Evolutionary conservation across 2,888 invertebrate genomes (phyloP), one percentile per base, ranked within the genome.

Genomic region (Pyrocoelia pectoralis): DNA sequence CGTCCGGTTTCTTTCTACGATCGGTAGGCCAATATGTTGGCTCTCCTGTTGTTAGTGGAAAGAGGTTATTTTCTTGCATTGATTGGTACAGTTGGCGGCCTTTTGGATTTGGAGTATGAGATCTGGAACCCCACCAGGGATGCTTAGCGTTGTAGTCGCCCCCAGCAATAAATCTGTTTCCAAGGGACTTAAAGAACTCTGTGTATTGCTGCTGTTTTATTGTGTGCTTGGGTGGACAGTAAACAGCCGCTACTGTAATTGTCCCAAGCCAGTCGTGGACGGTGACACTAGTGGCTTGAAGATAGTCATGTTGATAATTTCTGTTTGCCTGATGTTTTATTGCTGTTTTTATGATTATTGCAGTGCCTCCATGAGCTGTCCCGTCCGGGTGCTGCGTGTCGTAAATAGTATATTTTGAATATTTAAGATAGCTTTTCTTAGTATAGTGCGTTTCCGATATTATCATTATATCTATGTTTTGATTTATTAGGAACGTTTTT

Each of bases 11-110:
- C 67, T 72, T 69, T 5, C 65, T 65, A 14, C 49, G 38, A 46
- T 70, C 68, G 0, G 67, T 19, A n/a, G 70, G 72, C 67, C 71
- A 74, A 52, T 74, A 70, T 0, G 71, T 73, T 13, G 73, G 73
- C 61, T 72, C 17, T 0, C 69, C 66, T 10, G 15, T 46, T 2
- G n/a, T 3, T 9, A 46, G 18, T 15, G 46, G 17, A 1, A 10
- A 3, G 4, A 46, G 8, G 8, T 46, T 46, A n/a, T 43, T 46
- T 10, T 4, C 17, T 43, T 15, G 19, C 18, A 65, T 60, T 6
- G 59, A 8, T 15, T 1, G 17, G 46, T 46, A 46, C 9, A 46
- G 46, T 46, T 46, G 17, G 3, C n/a, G 5, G 17, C 46, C 18
- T 50, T 12, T 50, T 29, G 28, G 28, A 2, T 3, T 50, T 24